These are phyloP conservation scores for Rhinogobius similis DNA, from an alignment of 2,113 vertebrate species.

Conservation along the genomic window DNA sequence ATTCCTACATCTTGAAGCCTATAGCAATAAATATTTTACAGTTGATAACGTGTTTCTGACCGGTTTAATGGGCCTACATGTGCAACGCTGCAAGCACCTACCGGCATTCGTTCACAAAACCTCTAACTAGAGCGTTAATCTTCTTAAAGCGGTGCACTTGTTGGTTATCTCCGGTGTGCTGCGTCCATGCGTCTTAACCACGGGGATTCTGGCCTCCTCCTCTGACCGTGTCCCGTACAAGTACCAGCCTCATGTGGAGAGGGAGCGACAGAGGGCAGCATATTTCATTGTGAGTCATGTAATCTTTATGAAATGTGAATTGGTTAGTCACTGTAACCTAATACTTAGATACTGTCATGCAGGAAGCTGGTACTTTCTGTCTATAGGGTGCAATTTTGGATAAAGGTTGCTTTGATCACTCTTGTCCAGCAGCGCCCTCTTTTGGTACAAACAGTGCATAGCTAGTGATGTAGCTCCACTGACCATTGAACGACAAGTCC, in stretches of 20 bases:
- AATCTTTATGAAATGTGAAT: background rate
- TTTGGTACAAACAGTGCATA: background rate
- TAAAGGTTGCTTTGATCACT: background rate
- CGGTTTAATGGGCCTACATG: background rate
- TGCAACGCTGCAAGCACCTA: conserved; percentile 11
- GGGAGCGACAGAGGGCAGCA: background rate
- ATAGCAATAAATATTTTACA: background rate
- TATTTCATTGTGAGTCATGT: background rate
- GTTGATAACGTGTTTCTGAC: background rate
- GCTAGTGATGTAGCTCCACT: too few relatives aligned
- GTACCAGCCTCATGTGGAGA: background rate
- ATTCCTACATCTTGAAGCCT: background rate
- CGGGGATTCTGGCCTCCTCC: background rate
- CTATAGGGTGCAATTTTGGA: background rate
- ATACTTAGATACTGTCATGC: background rate
- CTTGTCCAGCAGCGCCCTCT: conserved; percentile 27
- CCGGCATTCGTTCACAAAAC: conserved; percentile 18
- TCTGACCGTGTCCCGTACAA: background rate
- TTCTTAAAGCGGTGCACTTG: conserved; percentile 67
- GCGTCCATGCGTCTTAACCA: background rate
- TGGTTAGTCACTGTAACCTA: background rate
- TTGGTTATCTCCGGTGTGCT: conserved; percentile 45
- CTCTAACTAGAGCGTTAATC: conserved; percentile 67
- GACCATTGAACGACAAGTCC: conserved; percentile 62
- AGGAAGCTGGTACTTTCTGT: background rate